Conservation (phyloP, 2,797 vertebrate genomes). For the Bucorvus abyssinicus region DNA sequence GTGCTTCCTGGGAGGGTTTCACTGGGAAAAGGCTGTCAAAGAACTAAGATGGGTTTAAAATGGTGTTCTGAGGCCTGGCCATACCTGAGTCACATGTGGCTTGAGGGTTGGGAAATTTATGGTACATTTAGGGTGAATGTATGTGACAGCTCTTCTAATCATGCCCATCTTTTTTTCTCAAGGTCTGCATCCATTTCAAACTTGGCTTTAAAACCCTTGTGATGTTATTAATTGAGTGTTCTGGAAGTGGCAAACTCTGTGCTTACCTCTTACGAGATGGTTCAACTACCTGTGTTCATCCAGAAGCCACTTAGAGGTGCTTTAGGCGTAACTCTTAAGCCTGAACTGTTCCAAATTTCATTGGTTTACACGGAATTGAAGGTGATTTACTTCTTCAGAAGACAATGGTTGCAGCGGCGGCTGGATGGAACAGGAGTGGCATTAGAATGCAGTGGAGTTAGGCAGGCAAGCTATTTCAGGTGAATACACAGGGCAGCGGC, state of each 20-base stretch:
- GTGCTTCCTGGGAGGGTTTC: neutral
- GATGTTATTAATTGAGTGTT: neutral
- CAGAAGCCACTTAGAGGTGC: neutral
- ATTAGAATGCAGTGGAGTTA: accelerated
- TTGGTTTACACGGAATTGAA: accelerated
- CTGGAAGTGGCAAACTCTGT: neutral
- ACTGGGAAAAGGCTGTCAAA: neutral
- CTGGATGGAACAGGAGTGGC: neutral
- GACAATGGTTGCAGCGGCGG: accelerated
- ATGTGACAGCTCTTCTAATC: neutral
- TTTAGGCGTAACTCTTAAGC: neutral
- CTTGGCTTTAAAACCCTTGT: neutral
- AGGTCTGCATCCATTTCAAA: neutral
- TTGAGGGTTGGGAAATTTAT: neutral
- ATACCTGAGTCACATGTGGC: neutral
- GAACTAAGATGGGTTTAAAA: neutral
- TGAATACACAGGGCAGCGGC: neutral
- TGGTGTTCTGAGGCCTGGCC: neutral
- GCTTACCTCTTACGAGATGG: accelerated
- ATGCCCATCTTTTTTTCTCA: neutral
- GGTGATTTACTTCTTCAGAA: neutral
- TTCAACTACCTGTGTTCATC: accelerated
- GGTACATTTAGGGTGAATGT: accelerated
- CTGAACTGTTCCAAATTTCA: neutral
- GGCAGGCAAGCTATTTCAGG: neutral